phyloP scores from a whole-genome alignment of 2,888 invertebrate species.

The Chrysopilus asiliformis region DNA sequence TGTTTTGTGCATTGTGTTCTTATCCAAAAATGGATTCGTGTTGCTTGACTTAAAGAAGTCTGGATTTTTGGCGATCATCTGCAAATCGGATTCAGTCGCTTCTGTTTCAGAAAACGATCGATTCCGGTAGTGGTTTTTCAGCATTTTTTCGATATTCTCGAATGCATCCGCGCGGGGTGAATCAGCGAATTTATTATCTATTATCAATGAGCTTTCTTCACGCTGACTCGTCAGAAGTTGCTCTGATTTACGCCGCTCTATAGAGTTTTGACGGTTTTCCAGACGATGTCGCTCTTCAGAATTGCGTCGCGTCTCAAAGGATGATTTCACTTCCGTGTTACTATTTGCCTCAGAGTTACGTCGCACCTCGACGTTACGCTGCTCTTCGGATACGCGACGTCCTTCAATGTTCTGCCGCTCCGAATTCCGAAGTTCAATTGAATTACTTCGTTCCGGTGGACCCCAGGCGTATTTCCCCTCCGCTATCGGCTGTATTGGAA shows the following conservation, averaged over 20 bases:
- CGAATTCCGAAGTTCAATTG: constrained; percentile 3
- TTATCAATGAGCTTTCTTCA: neutral
- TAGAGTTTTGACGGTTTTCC: no score
- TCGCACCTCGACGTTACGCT: no score
- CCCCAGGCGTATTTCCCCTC: no score
- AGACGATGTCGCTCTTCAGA: no score
- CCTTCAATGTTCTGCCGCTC: neutral
- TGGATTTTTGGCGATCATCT: constrained; percentile 17
- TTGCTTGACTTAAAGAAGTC: constrained; percentile 20
- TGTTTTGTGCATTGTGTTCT: constrained; percentile 33
- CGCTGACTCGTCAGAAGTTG: no score
- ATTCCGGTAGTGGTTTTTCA: constrained; percentile 20
- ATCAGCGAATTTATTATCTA: constrained; percentile 11
- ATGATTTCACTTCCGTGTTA: neutral
- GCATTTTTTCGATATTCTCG: constrained; percentile 14
- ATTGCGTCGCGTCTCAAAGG: neutral
- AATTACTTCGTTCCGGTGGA: constrained; percentile 5
- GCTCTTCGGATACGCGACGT: no score
- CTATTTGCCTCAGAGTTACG: neutral
- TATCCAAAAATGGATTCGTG: constrained; percentile 24
- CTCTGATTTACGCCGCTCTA: no score
- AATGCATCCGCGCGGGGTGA: constrained; percentile 13
- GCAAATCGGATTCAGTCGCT: constrained; percentile 20
- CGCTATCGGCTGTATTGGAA: no score
- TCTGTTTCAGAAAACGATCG: constrained; percentile 28